Base-by-base conservation (phyloP, 2,888 invertebrate genomes). In the Acronicta aceris region DNA sequence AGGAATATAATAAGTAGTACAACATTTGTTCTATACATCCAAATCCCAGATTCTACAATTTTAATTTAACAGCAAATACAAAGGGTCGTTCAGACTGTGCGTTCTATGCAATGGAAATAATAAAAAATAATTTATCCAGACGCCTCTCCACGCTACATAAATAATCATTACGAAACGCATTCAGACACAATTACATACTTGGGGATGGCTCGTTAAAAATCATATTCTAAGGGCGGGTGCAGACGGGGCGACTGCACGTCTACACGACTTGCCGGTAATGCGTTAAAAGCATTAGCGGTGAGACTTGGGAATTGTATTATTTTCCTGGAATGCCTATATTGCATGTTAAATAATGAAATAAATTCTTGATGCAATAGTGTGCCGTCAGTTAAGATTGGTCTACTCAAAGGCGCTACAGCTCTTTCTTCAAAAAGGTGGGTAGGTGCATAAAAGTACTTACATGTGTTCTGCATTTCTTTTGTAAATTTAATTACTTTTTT, bases 101-200 rank as follows among this genome's bases (percentile, higher is more conserved):
- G 56, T 64, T 74, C 68, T 63, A 71, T 81, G 76, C 78, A 81
- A 83, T 82, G 83, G 76, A 82, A 84, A 84, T 86, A 85, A 88
- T 91, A 91, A 90, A 91, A 90, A 90, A 88, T 90, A 88, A 90
- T 90, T 88, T 86, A 77, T 72, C 80, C 79, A 77, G 74, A 79
- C 84, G 79, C 78, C 71, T 70, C 79, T 81, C 74, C 62, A 65
- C 75, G 82, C 81, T 76, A 82, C 88, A 87, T 90, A 92, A 91
- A 90, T 90, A 89, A 90, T 89, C 85, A 89, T 91, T 90, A 90
- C 79, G 81, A 78, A 83, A 81, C 84, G 85, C 86, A 87, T 90
- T 88, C 88, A 84, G 82, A 84, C 85, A 85, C 88, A 90, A 90
- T 91, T 89, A 90, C 89, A 89, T 88, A 87, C 87, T 88, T 83